Percentiles rank a stretch among this genome's conserved stretches.
phyloP scores from a whole-genome alignment of 2,113 vertebrate species.

The Willisornis vidua region DNA sequence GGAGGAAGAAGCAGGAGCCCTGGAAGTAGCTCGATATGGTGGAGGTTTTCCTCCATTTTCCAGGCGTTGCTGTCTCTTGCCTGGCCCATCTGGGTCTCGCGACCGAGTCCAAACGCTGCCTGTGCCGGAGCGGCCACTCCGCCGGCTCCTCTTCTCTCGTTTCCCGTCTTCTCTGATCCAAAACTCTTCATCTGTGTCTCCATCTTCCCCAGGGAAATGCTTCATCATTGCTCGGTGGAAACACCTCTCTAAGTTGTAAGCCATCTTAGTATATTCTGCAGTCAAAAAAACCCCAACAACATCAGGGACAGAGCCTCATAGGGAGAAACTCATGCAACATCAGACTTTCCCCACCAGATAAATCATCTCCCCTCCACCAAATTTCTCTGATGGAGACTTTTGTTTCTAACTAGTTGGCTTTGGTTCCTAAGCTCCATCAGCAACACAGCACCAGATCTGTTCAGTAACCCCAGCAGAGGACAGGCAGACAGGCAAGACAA shows the following conservation, averaged over 20 bases:
- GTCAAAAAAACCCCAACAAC: neutral
- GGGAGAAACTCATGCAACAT: neutral
- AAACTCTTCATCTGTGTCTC: conserved; percentile 96
- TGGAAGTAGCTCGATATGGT: conserved; percentile 71
- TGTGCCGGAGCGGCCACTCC: conserved; percentile 64
- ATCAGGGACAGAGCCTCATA: neutral
- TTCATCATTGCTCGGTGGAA: conserved; percentile 93
- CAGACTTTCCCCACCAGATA: neutral
- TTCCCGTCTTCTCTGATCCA: conserved; percentile 87
- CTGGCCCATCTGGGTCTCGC: conserved; percentile 75
- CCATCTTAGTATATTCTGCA: conserved; percentile 96
- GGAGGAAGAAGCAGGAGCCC: conserved; percentile 40
- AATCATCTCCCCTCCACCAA: neutral
- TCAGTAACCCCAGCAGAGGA: neutral
- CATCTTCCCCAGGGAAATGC: conserved; percentile 95
- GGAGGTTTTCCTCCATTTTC: conserved; percentile 77
- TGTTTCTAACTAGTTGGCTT: neutral
- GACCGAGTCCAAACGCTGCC: conserved; percentile 79
- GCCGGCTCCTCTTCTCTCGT: conserved; percentile 85
- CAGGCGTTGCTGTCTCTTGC: conserved; percentile 79
- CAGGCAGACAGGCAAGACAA: conserved; percentile 9
- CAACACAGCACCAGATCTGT: neutral
- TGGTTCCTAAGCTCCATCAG: neutral
- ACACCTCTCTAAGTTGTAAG: conserved; percentile 92
- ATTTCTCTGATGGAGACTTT: neutral